Percentiles rank a stretch among this genome's conserved stretches.
Evolutionary conservation across 2,113 vertebrate species (phyloP).

Genomic region (Megaceryle torquata): DNA sequence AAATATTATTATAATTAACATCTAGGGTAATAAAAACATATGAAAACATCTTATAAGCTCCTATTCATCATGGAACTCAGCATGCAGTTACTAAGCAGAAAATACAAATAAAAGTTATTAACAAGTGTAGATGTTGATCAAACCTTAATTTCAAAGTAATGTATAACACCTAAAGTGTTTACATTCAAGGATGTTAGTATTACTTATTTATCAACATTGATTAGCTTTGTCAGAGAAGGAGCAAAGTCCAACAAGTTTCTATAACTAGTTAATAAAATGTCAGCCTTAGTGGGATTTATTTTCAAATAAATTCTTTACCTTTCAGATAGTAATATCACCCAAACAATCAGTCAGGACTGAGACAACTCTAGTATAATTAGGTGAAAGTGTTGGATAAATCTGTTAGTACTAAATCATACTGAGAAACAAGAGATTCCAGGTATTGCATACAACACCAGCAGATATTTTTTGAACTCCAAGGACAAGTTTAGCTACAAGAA

Average conservation of each 20-base stretch:
- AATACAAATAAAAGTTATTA: neutral
- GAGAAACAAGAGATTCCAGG: neutral
- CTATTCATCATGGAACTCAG: neutral
- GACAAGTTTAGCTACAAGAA: neutral
- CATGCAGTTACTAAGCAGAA: neutral
- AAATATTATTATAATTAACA: neutral
- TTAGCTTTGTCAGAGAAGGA: neutral
- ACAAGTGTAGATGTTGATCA: neutral
- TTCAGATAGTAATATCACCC: neutral
- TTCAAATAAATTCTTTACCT: neutral
- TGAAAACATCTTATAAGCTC: neutral
- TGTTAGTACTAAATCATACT: neutral
- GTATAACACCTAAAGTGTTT: neutral
- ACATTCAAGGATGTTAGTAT: neutral
- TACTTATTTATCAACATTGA: conserved; percentile 33
- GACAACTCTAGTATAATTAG: neutral
- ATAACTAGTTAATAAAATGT: conserved; percentile 31
- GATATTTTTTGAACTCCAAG: neutral
- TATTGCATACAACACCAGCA: neutral
- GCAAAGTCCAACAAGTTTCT: neutral
- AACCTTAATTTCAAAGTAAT: neutral
- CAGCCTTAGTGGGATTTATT: conserved; percentile 1
- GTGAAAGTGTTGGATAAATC: neutral
- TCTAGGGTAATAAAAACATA: neutral
- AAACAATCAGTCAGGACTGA: neutral